These are phyloP conservation scores for Cyrtonyx montezumae DNA, from an alignment of 2,113 vertebrate genomes.

Conservation along the genomic window DNA sequence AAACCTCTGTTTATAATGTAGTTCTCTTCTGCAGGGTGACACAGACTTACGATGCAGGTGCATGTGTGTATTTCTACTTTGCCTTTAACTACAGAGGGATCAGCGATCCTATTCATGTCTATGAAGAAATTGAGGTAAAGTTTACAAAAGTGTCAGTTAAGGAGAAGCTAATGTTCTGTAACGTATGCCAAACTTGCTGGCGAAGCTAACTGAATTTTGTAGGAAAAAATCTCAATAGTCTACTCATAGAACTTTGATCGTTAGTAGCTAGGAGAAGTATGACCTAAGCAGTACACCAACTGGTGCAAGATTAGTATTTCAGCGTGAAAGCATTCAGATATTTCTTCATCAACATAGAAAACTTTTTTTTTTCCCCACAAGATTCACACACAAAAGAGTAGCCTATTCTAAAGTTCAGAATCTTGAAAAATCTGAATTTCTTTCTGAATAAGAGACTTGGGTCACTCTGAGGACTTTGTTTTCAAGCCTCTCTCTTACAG, in stretches of 20 bases:
- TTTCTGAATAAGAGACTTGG: not conserved
- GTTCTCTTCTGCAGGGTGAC: conserved; percentile 87
- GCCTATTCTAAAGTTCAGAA: not conserved
- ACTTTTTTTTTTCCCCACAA: not conserved
- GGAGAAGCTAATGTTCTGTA: not conserved
- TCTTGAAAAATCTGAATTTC: not conserved
- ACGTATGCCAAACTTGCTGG: not conserved
- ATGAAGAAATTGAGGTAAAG: conserved; percentile 95
- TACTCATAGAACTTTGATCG: not conserved
- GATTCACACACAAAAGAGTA: not conserved
- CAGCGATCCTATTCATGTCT: conserved; percentile 91
- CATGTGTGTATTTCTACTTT: conserved; percentile 99
- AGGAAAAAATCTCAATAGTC: not conserved
- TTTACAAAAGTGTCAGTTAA: not conserved
- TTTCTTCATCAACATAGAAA: not conserved
- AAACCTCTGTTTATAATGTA: conserved; percentile 50
- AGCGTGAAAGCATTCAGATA: not conserved
- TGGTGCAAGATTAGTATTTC: not conserved
- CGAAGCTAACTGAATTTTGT: not conserved
- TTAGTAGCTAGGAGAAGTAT: not conserved
- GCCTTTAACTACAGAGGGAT: conserved; percentile 99
- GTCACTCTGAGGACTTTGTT: not conserved
- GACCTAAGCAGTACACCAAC: not conserved
- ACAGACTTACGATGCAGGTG: conserved; percentile 94
- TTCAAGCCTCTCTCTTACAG: not conserved